Conservation (phyloP, 2,113 vertebrate genomes). For the Columbina picui region DNA sequence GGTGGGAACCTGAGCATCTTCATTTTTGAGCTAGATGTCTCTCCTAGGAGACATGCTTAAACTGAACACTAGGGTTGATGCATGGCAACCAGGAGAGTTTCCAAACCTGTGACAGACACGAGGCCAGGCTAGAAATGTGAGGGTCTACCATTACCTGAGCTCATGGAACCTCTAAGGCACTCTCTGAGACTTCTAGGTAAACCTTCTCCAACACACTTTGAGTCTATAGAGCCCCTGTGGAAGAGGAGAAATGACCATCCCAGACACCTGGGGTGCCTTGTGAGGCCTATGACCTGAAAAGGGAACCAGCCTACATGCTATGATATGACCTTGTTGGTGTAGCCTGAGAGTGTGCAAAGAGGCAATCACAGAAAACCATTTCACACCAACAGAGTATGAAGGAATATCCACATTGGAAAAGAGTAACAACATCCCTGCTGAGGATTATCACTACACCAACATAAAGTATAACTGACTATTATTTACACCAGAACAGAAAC, state of each 20-base stretch:
- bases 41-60: not conserved
- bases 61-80: not conserved
- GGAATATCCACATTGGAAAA: not conserved
- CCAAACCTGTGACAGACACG: not conserved
- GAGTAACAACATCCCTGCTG: not conserved
- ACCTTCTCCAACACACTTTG: not conserved
- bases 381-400: not conserved
- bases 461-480: not conserved
- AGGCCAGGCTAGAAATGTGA: not conserved
- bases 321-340: not conserved
- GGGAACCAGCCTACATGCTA: not conserved
- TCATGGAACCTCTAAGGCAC: rapidly evolving
- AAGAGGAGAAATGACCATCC: not conserved
- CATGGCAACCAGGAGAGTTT: not conserved
- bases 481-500: not conserved
- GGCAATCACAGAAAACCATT: not conserved
- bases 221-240: rapidly evolving
- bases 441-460: not conserved
- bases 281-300: not conserved
- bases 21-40: not conserved
- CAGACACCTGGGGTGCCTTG: not conserved
- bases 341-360: not conserved
- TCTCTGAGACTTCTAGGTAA: not conserved
- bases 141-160: not conserved
- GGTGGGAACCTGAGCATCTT: not conserved